A percentile compares a stretch with the other conserved stretches of the same genome.
Conservation (phyloP, 2,113 vertebrate genomes). For the Ammospiza caudacuta region DNA sequence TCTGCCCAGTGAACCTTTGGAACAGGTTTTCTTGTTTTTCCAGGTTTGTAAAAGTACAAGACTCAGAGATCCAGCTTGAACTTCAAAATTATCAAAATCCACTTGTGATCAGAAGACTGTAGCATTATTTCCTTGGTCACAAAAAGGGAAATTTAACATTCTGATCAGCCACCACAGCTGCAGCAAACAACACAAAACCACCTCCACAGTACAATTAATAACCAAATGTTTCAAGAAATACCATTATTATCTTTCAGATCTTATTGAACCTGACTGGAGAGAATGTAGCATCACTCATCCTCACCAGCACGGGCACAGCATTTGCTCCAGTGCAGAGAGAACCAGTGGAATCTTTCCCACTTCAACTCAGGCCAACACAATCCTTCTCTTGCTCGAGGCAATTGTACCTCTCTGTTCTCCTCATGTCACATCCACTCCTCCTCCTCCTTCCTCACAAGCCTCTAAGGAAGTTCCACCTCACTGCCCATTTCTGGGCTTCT, state of each 20-base stretch:
- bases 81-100: not conserved
- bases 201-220: not conserved
- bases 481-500: not conserved
- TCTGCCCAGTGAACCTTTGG: not conserved
- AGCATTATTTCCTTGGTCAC: not conserved
- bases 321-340: not conserved
- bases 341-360: not conserved
- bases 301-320: not conserved
- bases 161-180: not conserved
- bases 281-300: not conserved
- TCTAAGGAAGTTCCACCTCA: not conserved
- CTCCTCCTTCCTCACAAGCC: not conserved
- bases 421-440: not conserved
- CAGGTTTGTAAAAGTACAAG: not conserved
- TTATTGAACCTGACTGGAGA: not conserved
- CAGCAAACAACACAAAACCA: not conserved
- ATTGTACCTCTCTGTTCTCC: not conserved
- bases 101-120: fast-evolving
- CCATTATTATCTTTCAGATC: not conserved
- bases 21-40: not conserved
- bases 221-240: not conserved
- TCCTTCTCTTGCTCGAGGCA: not conserved
- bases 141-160: not conserved
- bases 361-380: not conserved
- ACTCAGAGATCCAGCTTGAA: not conserved